Conservation (phyloP, 2,888 invertebrate genomes). For the Ommatoiulus sabulosus region DNA sequence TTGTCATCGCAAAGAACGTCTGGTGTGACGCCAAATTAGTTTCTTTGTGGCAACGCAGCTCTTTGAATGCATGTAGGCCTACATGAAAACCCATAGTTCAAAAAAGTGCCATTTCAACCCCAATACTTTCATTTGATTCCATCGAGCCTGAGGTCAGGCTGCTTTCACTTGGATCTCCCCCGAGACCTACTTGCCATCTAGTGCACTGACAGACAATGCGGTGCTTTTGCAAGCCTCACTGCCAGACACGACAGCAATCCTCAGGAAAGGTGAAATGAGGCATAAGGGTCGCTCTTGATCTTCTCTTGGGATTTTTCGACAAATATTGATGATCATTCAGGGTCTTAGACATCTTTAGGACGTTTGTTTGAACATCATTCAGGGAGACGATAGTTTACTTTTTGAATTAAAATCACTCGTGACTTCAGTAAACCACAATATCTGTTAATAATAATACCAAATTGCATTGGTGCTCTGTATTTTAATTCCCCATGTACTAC, state of each 20-base stretch:
- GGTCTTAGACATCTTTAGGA: not conserved
- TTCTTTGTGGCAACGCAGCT: no score
- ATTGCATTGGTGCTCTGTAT: no score
- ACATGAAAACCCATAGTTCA: not conserved
- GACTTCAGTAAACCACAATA: not conserved
- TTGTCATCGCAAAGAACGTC: no score
- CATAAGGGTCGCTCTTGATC: not conserved
- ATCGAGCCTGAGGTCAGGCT: not conserved
- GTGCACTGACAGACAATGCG: not conserved
- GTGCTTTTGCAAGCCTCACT: not conserved
- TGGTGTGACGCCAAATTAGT: no score
- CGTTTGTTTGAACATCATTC: not conserved
- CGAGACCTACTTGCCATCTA: not conserved
- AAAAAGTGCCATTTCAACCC: not conserved
- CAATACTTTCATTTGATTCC: not conserved
- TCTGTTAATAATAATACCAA: not conserved
- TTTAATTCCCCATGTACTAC: no score
- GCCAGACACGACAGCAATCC: not conserved
- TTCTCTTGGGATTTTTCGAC: not conserved
- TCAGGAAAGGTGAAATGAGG: not conserved
- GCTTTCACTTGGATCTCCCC: not conserved
- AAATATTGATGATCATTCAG: not conserved
- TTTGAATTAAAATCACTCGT: not conserved
- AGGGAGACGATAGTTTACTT: not conserved
- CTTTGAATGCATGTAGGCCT: not conserved